Conservation (phyloP, 2,797 vertebrate genomes). For the Hydrophis major region DNA sequence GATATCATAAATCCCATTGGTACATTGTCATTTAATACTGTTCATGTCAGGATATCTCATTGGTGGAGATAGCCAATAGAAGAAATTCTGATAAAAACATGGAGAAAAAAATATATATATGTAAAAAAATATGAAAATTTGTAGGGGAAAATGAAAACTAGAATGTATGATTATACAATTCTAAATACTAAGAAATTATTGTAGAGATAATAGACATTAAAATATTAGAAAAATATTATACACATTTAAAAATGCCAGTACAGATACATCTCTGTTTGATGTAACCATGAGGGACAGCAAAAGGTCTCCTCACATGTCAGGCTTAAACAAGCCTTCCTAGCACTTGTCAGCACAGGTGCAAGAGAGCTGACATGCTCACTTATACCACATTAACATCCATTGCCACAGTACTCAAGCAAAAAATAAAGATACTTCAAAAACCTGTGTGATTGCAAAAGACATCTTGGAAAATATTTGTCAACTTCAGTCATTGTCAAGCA, state of each 20-base stretch:
- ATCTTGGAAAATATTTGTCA: slow-evolving; percentile 67
- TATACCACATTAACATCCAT: slow-evolving; percentile 65
- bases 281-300: slow-evolving; percentile 52
- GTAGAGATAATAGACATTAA: background rate
- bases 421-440: slow-evolving; percentile 40
- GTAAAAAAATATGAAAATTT: background rate
- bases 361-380: slow-evolving; percentile 65
- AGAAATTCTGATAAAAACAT: background rate
- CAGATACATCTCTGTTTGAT: slow-evolving; percentile 40
- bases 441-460: slow-evolving; percentile 62
- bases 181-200: background rate
- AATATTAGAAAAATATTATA: slow-evolving; percentile 10
- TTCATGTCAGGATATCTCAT: background rate
- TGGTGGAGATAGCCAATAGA: background rate
- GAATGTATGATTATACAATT: background rate
- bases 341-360: slow-evolving; percentile 59
- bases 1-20: background rate
- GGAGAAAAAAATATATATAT: background rate
- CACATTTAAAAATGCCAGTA: background rate
- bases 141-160: background rate
- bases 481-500: slow-evolving; percentile 59
- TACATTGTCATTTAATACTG: background rate
- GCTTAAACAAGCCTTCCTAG: slow-evolving; percentile 50
- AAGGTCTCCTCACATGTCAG: slow-evolving; percentile 49
- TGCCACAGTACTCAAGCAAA: slow-evolving; percentile 37